Conservation (phyloP, 2,797 vertebrate genomes). For the Bradypodion pumilum region DNA sequence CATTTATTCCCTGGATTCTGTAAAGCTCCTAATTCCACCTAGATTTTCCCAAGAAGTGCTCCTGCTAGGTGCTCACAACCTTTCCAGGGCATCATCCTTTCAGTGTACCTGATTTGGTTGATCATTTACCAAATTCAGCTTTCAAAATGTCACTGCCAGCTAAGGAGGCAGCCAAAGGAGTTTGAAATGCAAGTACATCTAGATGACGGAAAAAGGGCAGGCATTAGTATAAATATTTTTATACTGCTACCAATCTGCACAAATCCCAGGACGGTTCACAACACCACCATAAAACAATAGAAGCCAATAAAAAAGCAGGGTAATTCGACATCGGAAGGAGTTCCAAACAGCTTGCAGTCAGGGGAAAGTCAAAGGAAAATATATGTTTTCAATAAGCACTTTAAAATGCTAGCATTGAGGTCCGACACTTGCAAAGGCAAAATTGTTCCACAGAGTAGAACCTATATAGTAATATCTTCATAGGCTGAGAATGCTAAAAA, state of each 20-base stretch:
- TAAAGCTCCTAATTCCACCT: constrained; percentile 24
- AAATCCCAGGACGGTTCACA: not conserved
- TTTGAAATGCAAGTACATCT: not conserved
- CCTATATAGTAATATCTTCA: not conserved
- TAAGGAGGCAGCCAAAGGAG: not conserved
- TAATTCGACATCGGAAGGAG: not conserved
- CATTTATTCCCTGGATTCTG: constrained; percentile 41
- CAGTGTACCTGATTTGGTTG: not conserved
- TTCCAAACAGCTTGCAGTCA: not conserved
- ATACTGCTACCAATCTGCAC: not conserved
- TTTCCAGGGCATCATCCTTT: not conserved
- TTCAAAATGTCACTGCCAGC: constrained; percentile 21
- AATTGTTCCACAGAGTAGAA: not conserved
- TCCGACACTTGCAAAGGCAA: not conserved
- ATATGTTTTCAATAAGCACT: not conserved
- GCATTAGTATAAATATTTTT: not conserved
- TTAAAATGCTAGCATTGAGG: not conserved
- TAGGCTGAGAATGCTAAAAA: not conserved
- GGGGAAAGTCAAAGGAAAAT: not conserved
- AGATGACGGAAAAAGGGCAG: not conserved
- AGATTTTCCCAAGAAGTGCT: constrained; percentile 20
- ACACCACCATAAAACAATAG: not conserved
- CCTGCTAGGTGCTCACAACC: constrained; percentile 20
- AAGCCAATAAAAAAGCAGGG: not conserved
- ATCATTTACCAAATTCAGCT: constrained; percentile 40